These are phyloP conservation scores for Oncorhynchus mykiss DNA, from an alignment of 2,113 vertebrate genomes.

Conservation along the genomic window DNA sequence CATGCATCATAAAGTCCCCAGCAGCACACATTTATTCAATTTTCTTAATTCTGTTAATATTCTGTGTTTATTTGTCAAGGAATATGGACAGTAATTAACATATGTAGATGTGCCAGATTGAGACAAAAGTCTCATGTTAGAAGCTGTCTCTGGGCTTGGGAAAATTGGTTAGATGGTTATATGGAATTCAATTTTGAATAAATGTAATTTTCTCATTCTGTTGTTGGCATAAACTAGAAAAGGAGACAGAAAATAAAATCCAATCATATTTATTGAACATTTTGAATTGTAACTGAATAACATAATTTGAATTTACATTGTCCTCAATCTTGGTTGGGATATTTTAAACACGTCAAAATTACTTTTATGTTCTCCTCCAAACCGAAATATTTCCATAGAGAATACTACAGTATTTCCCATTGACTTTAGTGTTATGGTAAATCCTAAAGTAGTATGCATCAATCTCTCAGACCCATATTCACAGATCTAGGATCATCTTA, in stretches of 20 bases:
- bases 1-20: background rate
- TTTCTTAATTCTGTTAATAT: too few species aligned
- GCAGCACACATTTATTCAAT: too few species aligned
- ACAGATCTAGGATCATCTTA: background rate
- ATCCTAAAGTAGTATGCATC: background rate
- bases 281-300: constrained; percentile 1
- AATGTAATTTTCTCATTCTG: background rate
- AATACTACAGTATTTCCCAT: background rate
- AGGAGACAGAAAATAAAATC: background rate
- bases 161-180: too few species aligned
- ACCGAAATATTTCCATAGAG: background rate
- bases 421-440: background rate
- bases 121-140: too few species aligned
- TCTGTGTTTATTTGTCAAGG: too few species aligned
- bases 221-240: constrained; percentile 8
- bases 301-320: background rate
- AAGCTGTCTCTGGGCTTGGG: too few species aligned
- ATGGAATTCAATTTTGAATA: too few species aligned
- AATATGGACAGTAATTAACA: too few species aligned
- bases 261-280: background rate
- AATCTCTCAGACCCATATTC: background rate
- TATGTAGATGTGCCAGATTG: too few species aligned
- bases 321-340: background rate
- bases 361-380: background rate
- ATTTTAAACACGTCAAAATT: background rate